Conservation (phyloP, 2,888 invertebrate species). For the Hydraecia micacea region DNA sequence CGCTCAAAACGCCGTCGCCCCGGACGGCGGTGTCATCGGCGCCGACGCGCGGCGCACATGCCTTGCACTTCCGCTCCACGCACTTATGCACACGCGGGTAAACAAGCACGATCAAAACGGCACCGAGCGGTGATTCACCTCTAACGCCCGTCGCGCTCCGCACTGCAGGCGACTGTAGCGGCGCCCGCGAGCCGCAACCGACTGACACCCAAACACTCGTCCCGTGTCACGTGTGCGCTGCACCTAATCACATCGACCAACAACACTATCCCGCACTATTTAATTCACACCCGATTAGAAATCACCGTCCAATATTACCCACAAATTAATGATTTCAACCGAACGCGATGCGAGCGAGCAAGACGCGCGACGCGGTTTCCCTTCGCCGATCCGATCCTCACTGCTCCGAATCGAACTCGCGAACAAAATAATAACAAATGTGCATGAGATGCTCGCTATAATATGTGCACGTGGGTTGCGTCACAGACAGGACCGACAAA, state of each 20-base stretch:
- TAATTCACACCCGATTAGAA: constrained; percentile 79
- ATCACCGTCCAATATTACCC: constrained; percentile 79
- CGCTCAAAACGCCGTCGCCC: constrained; percentile 84
- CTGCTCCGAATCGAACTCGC: constrained; percentile 91
- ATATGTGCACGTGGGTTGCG: constrained; percentile 90
- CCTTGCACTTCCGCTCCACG: constrained; percentile 89
- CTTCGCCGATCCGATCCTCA: constrained; percentile 83
- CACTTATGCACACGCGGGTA: constrained; percentile 89
- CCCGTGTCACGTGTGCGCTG: constrained; percentile 84
- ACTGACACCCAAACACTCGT: constrained; percentile 88
- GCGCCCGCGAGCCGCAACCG: constrained; percentile 83
- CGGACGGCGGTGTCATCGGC: constrained; percentile 88
- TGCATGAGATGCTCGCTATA: constrained; percentile 90
- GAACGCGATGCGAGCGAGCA: constrained; percentile 80
- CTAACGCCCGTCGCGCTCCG: constrained; percentile 83
- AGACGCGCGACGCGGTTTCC: constrained; percentile 84
- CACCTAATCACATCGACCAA: constrained; percentile 76
- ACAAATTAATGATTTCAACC: constrained; percentile 77
- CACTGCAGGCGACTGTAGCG: constrained; percentile 86
- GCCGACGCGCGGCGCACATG: constrained; percentile 86
- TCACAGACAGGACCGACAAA: constrained; percentile 81
- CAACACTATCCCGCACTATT: constrained; percentile 82
- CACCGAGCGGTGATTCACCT: constrained; percentile 88
- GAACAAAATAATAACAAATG: constrained; percentile 94
- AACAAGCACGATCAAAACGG: constrained; percentile 87